A percentile compares a stretch with the other conserved stretches of the same genome.
phyloP scores from a whole-genome alignment of 2,888 invertebrate genomes.

The Galerucella calmariensis region DNA sequence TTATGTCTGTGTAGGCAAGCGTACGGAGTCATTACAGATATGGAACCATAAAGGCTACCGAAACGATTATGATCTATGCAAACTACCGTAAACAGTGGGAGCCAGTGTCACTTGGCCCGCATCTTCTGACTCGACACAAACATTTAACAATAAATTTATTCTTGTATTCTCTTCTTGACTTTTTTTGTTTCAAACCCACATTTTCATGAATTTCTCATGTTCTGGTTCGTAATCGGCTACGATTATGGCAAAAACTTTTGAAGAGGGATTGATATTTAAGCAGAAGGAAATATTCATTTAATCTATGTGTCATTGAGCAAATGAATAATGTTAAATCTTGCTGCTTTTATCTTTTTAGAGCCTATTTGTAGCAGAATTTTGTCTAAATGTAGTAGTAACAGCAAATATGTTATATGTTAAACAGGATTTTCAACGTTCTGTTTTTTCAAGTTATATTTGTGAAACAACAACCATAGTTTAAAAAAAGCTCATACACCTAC shows the following conservation, averaged over 20 bases:
- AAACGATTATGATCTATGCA: constrained; percentile 24
- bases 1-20: not conserved
- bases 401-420: no score
- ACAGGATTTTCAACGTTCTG: no score
- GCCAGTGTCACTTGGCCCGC: constrained; percentile 4
- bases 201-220: not conserved
- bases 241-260: not conserved
- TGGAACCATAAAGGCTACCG: constrained; percentile 17
- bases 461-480: not conserved
- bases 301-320: no score
- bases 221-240: not conserved
- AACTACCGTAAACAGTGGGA: constrained; percentile 12
- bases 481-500: not conserved
- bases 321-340: no score
- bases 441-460: not conserved
- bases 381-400: no score
- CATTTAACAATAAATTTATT: constrained; percentile 17
- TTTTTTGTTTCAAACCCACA: not conserved
- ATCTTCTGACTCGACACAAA: not conserved
- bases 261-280: not conserved
- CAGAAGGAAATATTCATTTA: not conserved
- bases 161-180: not conserved
- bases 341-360: not conserved
- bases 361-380: no score
- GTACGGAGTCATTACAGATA: not conserved